These are phyloP conservation scores for Patagioenas fasciata DNA, from an alignment of 2,113 vertebrate genomes.

Conservation along the genomic window DNA sequence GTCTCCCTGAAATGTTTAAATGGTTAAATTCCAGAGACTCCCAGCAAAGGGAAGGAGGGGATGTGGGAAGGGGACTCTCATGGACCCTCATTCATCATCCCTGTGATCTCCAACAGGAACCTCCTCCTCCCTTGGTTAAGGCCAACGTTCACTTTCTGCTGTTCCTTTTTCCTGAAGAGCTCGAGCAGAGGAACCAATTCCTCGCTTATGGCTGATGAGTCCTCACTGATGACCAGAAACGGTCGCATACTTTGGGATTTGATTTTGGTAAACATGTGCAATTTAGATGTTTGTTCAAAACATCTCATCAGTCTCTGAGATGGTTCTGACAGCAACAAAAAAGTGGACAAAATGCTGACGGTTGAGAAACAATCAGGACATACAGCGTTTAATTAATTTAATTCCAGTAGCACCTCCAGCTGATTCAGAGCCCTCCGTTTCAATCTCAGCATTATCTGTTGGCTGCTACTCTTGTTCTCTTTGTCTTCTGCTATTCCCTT, in stretches of 20 bases:
- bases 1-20: neutral
- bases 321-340: neutral
- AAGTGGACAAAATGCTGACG: constrained; percentile 12
- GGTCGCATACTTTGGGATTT: neutral
- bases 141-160: neutral
- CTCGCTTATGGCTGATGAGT: neutral
- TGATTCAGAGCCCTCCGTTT: neutral
- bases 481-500: neutral
- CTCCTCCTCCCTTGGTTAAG: neutral
- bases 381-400: neutral
- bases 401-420: neutral
- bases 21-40: neutral
- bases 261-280: neutral
- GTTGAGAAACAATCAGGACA: neutral
- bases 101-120: neutral
- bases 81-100: accelerated
- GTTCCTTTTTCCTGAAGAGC: neutral
- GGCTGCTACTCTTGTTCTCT: neutral
- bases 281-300: constrained; percentile 36
- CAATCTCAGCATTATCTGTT: neutral
- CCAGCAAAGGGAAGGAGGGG: neutral
- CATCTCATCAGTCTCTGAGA: neutral
- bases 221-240: constrained; percentile 19
- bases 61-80: neutral
- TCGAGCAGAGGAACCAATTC: neutral